phyloP scores from a whole-genome alignment of 2,113 vertebrate species.

The Pungitius pungitius region DNA sequence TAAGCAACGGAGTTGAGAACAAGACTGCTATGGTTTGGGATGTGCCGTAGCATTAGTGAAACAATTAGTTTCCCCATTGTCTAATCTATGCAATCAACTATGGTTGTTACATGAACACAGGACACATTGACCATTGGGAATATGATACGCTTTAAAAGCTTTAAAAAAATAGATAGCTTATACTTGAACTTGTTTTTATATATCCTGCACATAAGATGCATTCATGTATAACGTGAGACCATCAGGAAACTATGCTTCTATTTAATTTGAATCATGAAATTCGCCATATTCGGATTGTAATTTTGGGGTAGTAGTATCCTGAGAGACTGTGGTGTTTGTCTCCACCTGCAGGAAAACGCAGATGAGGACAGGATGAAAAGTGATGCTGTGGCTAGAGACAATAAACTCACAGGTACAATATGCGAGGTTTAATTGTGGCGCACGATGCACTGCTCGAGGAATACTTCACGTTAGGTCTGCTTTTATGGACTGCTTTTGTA shows the following conservation, averaged over 20 bases:
- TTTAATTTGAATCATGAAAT: background rate
- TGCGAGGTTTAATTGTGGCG: background rate
- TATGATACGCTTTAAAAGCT: background rate
- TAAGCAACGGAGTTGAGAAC: background rate
- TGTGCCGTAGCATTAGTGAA: background rate
- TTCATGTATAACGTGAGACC: background rate
- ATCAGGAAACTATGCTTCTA: background rate
- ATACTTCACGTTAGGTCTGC: background rate
- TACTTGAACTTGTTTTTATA: background rate
- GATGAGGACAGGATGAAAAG: constrained; percentile 1
- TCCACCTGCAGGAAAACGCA: constrained; percentile 60
- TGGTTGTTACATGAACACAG: background rate
- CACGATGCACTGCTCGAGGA: too few species aligned
- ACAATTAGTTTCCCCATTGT: background rate
- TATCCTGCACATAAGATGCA: background rate
- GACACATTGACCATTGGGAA: background rate
- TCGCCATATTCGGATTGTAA: background rate
- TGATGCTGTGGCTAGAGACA: background rate
- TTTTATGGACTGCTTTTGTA: too few species aligned
- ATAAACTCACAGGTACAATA: background rate
- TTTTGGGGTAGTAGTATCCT: background rate
- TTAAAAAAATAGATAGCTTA: background rate
- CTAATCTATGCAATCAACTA: background rate
- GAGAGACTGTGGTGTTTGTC: constrained; percentile 59
- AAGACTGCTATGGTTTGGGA: background rate